Base-by-base conservation (phyloP, 2,113 vertebrate species). In the Siniperca knerii region DNA sequence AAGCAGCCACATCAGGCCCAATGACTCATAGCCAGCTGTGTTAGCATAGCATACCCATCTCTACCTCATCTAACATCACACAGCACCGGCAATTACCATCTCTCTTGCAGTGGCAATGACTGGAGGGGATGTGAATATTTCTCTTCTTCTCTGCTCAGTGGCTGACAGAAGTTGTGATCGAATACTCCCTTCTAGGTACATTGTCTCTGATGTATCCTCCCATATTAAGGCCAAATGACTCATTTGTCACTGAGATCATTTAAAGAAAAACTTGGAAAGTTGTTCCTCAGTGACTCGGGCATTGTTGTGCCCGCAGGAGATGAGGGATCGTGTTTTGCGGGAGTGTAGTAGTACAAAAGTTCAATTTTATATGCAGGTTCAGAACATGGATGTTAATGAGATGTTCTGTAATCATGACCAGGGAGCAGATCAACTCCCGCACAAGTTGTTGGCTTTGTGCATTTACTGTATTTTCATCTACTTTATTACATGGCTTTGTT, bases 21-120 rank as follows among this genome's bases (percentile, higher is more conserved):
- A 25, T 90, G 93, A 91, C 85, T 92, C 90, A 90, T 52, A 80
- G 85, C 84, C 83, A 77, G 74, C 81, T 66, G 79, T 71, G 92
- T 90, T 92, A 90, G 90, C 89, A 77, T 91, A 92, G 92, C 88
- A 72, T 68, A 69, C 77, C 76, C 83, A 77, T 87, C 90, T 68
- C 84, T 79, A 83, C 81, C 87, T 90, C 84, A 84, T 93, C 89
- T 71, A 73, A 68, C 87, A 21, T 65, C 76, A 50, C 89, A 29
- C 64, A 62, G 64, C 72, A 20, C 60, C 9, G 4, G 79, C 90
- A 87, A 91, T 93, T 92, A 90, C 89, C 90, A 87, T 89, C 87
- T 68, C 65, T 92, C 90, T 81, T 90, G 81, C 82, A 4, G 81
- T 68, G 71, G 75, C 90, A 73, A 42, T 50, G 86, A 89, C 92